A percentile compares a stretch with the other conserved stretches of the same genome.
These are phyloP conservation scores for Cynaeus angustus DNA, from an alignment of 2,888 invertebrate genomes.

Conservation along the genomic window DNA sequence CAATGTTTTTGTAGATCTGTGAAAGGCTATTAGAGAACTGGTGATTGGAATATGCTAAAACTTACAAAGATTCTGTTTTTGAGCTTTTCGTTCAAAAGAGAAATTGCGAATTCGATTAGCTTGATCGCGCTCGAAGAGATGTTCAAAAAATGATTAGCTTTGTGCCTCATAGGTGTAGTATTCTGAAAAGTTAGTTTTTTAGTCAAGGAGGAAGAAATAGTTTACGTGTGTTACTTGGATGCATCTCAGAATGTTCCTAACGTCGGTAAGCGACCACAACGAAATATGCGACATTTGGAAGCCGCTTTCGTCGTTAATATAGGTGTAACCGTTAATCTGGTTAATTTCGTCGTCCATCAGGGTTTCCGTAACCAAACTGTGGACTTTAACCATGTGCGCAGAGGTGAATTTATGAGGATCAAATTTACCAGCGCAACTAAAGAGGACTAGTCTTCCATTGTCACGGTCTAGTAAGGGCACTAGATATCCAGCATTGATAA, in stretches of 20 bases:
- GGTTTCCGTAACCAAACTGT: constrained; percentile 89
- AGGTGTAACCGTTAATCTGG: constrained; percentile 88
- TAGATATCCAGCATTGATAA: constrained; percentile 87
- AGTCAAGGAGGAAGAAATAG: neutral
- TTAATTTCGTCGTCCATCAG: constrained; percentile 89
- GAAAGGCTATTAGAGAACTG: constrained; percentile 43
- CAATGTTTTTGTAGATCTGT: constrained; percentile 83
- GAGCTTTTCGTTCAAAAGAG: constrained; percentile 88
- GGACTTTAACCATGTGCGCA: constrained; percentile 88
- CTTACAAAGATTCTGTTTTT: constrained; percentile 86
- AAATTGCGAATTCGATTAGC: constrained; percentile 87
- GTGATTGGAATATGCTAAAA: constrained; percentile 45
- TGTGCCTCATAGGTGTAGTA: constrained; percentile 93
- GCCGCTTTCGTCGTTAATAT: constrained; percentile 88
- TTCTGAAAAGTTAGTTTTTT: constrained; percentile 74
- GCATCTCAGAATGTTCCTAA: constrained; percentile 84
- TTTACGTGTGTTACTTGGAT: constrained; percentile 77
- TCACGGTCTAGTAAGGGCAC: constrained; percentile 85
- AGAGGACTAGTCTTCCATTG: constrained; percentile 83
- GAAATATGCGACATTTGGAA: constrained; percentile 89
- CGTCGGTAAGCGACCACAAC: constrained; percentile 87
- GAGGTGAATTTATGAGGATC: constrained; percentile 76
- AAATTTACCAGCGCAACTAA: constrained; percentile 83
- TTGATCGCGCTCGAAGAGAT: constrained; percentile 87
- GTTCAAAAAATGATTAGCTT: constrained; percentile 90